Conservation (phyloP, 2,113 vertebrate genomes). For the Phodopus roborovskii region DNA sequence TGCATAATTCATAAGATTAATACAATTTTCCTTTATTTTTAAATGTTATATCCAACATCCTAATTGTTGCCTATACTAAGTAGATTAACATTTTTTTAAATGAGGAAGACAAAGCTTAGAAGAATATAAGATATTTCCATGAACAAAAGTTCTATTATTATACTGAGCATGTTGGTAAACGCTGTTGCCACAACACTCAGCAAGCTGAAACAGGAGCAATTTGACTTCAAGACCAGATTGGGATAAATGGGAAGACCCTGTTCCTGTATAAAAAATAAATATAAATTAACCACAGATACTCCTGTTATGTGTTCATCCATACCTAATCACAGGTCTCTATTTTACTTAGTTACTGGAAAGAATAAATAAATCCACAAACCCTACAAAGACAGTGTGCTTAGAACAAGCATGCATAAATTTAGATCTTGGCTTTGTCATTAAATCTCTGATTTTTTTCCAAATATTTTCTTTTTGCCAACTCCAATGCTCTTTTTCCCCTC, state of each 20-base stretch:
- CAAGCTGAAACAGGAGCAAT: not conserved
- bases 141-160: conserved; percentile 1
- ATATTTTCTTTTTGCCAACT: not conserved
- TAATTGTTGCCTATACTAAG: not conserved
- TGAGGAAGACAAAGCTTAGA: not conserved
- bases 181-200: not conserved
- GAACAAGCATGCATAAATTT: not conserved
- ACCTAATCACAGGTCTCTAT: not conserved
- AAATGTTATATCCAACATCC: not conserved
- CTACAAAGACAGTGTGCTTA: not conserved
- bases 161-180: not conserved
- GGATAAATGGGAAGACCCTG: not conserved
- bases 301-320: not conserved
- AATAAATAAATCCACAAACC: not conserved
- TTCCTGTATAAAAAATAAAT: not conserved
- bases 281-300: not conserved
- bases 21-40: not conserved
- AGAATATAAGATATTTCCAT: not conserved
- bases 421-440: not conserved
- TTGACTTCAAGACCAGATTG: not conserved
- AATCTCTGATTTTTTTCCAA: not conserved
- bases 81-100: not conserved
- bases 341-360: not conserved
- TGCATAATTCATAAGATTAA: not conserved
- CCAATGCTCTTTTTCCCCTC: not conserved